Evolutionary conservation across 2,113 vertebrate genomes (phyloP).

Genomic region (Capreolus pygargus): DNA sequence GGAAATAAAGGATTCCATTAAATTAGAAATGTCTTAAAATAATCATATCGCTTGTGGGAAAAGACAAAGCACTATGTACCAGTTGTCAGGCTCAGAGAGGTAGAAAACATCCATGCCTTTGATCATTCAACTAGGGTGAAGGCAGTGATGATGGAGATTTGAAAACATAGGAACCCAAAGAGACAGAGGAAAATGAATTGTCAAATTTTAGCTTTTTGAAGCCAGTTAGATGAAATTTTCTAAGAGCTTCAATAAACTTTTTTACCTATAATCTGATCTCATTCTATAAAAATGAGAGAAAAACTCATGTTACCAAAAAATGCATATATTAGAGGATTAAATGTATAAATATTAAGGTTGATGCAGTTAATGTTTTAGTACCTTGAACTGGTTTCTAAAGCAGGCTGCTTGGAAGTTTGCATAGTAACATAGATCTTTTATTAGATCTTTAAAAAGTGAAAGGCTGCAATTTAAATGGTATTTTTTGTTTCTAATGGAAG

Average conservation of each 20-base stretch:
- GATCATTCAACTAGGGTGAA: neutral
- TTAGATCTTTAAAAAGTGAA: neutral
- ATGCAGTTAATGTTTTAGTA: neutral
- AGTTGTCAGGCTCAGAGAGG: neutral
- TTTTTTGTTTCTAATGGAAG: neutral
- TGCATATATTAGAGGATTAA: neutral
- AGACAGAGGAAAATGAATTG: neutral
- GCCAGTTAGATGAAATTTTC: neutral
- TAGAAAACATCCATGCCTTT: neutral
- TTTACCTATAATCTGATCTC: neutral
- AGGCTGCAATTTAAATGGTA: neutral
- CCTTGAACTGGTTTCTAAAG: neutral
- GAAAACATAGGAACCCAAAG: neutral
- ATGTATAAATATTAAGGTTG: neutral
- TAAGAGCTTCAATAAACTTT: neutral
- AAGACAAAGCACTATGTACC: neutral
- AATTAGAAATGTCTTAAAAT: neutral
- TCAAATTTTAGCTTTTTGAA: slow-evolving; percentile 9
- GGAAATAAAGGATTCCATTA: neutral
- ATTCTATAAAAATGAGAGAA: neutral
- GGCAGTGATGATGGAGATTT: neutral
- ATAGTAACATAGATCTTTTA: neutral
- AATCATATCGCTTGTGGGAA: neutral
- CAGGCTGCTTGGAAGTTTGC: neutral
- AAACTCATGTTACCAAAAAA: neutral